Evolutionary conservation across 2,888 invertebrate genomes (phyloP), one percentile per base, ranked within the genome.

Genomic region (Leuctra nigra): DNA sequence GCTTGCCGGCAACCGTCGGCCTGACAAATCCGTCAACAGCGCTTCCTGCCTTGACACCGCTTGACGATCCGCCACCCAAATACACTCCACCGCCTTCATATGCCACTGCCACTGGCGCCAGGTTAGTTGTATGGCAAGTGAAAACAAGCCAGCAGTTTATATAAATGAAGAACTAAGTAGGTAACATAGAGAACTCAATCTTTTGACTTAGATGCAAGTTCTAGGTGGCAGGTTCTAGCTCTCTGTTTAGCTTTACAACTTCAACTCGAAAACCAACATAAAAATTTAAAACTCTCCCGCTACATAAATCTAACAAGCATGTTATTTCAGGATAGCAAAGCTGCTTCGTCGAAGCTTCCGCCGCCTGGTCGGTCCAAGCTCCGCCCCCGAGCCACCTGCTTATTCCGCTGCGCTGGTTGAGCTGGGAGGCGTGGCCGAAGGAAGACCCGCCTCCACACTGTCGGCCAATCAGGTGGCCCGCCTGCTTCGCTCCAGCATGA

Each of bases 51-150:
- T 71, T 71, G 50, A 63, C 73, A 23, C 69, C 73, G 9, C 69
- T 73, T 41, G 81, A 82, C 66, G 91, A 91, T 75, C 90, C 91
- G 1, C 92, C 92, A 2, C 93, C 93, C 52, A 93, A 93, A 71
- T 93, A 94, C 73, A 93, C 92, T 0, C 93, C 94, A 1, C 94
- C 94, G 1, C 93, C 93, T 0, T 91, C 91, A 0, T 93, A 93
- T 69, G 90, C 91, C 25, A 92, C 92, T 3, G 93, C 93, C 1
- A 93, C 93, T 0, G 92, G 93, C 1, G 91, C 90, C 0, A 71
- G 72, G 72, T 72, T 64, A 61, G 58, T 60, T 38, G 24, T 23
- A 22, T 18, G 16, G 1, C 29, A 53, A 35, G 9, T 29, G 23
- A n/a, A n/a, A n/a, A n/a, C n/a, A n/a, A n/a, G n/a, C n/a, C n/a